Evolutionary conservation across 2,888 invertebrate genomes (phyloP).

Genomic region (Omphaloscelis lunosa): DNA sequence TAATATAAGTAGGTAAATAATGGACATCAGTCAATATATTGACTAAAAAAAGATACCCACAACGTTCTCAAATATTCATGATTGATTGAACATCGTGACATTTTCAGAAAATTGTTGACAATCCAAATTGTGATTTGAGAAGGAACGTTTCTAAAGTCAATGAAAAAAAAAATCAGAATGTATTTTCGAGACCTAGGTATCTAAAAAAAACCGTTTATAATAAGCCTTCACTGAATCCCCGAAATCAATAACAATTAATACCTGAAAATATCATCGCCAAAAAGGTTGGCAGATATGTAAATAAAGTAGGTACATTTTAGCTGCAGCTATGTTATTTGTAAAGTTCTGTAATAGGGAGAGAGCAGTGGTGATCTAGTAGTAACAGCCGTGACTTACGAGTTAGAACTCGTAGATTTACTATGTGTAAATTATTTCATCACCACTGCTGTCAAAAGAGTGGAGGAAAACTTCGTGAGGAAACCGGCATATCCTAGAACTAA

Average conservation of each 20-base stretch:
- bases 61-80: conserved; percentile 39
- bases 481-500: too few species aligned
- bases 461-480: too few species aligned
- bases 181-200: neutral
- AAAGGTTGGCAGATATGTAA: neutral
- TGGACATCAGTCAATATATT: conserved; percentile 6
- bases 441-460: too few species aligned
- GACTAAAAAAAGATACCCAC: conserved; percentile 19
- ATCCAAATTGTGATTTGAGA: conserved; percentile 32
- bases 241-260: too few species aligned
- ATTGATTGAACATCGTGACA: conserved; percentile 36
- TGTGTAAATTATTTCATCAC: too few species aligned
- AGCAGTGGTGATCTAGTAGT: too few species aligned
- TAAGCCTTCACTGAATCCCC: too few species aligned
- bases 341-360: neutral
- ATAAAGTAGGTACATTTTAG: neutral
- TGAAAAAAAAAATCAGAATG: neutral
- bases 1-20: neutral
- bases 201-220: neutral
- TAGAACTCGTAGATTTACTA: too few species aligned
- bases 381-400: too few species aligned
- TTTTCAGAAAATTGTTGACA: conserved; percentile 34
- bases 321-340: neutral
- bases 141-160: neutral
- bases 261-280: neutral